Evolutionary conservation across 1,140 invertebrate species (phyloP).

Genomic region (Hormaphis cornu): DNA sequence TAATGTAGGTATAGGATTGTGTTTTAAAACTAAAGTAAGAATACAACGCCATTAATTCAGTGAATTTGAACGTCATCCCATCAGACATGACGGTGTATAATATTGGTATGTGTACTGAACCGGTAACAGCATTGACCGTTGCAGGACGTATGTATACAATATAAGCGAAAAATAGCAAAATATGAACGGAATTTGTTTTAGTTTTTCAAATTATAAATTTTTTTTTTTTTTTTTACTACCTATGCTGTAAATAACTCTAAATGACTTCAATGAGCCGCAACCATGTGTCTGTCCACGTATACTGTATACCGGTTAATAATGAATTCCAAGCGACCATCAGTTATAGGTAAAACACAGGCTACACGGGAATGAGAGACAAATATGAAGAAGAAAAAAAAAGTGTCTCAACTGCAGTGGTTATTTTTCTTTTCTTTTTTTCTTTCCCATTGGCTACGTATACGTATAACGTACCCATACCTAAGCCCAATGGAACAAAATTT

Average conservation of each 20-base stretch:
- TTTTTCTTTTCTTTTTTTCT: neutral
- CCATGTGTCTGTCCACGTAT: neutral
- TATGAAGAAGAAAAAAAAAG: neutral
- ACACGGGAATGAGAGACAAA: neutral
- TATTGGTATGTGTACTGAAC: no score
- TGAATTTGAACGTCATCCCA: no score
- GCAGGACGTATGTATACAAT: neutral
- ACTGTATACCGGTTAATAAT: neutral
- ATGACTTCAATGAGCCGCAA: neutral
- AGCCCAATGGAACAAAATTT: no score
- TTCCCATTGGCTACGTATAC: no score
- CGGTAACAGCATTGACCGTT: no score
- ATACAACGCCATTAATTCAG: no score
- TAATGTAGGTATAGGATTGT: no score
- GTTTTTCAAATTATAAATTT: neutral
- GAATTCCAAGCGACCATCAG: neutral
- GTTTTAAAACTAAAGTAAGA: no score
- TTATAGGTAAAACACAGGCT: neutral
- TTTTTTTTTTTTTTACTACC: neutral
- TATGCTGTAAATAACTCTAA: constrained; percentile 2
- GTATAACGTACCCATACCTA: no score
- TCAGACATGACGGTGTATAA: no score
- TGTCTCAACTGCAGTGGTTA: neutral
- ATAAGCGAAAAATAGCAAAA: no score
- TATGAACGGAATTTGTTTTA: no score